A percentile compares a stretch with the other conserved stretches of the same genome.
Evolutionary conservation across 2,113 vertebrate species (phyloP).

Genomic region (Ptilonorhynchus violaceus): DNA sequence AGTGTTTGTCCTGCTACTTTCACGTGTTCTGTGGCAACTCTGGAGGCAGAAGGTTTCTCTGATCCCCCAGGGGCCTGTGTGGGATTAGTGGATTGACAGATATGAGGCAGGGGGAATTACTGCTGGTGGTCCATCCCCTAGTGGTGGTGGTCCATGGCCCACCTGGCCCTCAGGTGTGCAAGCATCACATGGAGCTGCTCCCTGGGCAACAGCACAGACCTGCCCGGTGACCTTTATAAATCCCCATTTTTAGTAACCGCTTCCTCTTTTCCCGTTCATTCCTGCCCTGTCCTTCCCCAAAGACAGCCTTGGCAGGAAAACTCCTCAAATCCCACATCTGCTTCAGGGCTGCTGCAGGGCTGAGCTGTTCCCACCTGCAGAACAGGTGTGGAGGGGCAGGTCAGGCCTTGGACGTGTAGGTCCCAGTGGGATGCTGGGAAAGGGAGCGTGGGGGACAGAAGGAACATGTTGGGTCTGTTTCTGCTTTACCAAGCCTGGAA

Average conservation of each 20-base stretch:
- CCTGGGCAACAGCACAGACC: neutral
- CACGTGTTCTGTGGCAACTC: neutral
- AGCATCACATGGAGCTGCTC: neutral
- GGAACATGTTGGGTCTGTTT: accelerated
- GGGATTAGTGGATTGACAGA: neutral
- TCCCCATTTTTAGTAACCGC: neutral
- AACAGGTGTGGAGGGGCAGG: neutral
- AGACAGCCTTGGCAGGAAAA: neutral
- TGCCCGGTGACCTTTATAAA: neutral
- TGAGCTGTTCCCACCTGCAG: neutral
- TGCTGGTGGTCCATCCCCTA: neutral
- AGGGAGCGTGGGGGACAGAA: neutral
- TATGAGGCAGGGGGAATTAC: neutral
- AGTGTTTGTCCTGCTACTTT: neutral
- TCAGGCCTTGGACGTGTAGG: accelerated
- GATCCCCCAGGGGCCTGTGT: neutral
- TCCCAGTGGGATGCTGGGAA: neutral
- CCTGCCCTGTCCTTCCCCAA: neutral
- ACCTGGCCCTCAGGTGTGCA: neutral
- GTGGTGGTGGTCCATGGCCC: neutral
- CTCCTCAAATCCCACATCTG: neutral
- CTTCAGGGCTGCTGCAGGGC: neutral
- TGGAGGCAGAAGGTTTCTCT: neutral
- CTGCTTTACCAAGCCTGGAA: neutral
- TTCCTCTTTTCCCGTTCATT: neutral